phyloP scores from a whole-genome alignment of 1,140 invertebrate species.

The Nilaparvata lugens region DNA sequence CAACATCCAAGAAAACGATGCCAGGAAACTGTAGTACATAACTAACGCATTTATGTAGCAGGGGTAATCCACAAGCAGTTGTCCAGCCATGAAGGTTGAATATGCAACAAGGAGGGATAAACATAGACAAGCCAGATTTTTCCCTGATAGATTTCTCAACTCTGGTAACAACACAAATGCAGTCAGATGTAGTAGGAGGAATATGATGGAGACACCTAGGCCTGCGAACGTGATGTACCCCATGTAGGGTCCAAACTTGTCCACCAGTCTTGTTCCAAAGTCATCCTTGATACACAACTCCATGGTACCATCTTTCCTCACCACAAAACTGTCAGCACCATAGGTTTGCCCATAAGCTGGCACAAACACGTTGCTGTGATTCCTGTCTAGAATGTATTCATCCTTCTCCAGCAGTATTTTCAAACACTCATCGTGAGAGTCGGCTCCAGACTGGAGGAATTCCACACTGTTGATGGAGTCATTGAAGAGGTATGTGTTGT shows the following conservation, averaged over 20 bases:
- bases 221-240: constrained; percentile 39
- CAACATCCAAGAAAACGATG: constrained; percentile 51
- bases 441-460: neutral
- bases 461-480: neutral
- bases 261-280: constrained; percentile 29
- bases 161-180: constrained; percentile 39
- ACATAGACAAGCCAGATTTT: constrained; percentile 42
- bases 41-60: constrained; percentile 37
- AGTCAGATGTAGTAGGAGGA: constrained; percentile 39
- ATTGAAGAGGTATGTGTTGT: neutral
- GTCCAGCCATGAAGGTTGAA: constrained; percentile 37
- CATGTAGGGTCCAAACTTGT: constrained; percentile 38
- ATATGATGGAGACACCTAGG: constrained; percentile 40
- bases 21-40: constrained; percentile 44
- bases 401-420: constrained; percentile 35
- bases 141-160: constrained; percentile 42
- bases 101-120: constrained; percentile 40
- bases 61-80: constrained; percentile 21
- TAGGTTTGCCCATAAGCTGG: constrained; percentile 33
- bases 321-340: constrained; percentile 23
- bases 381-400: constrained; percentile 32
- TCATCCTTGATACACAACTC: constrained; percentile 23
- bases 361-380: constrained; percentile 36
- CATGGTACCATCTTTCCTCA: constrained; percentile 19
- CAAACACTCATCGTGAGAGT: constrained; percentile 29